phyloP scores from a whole-genome alignment of 1,140 invertebrate genomes.

The Oscheius sp. region DNA sequence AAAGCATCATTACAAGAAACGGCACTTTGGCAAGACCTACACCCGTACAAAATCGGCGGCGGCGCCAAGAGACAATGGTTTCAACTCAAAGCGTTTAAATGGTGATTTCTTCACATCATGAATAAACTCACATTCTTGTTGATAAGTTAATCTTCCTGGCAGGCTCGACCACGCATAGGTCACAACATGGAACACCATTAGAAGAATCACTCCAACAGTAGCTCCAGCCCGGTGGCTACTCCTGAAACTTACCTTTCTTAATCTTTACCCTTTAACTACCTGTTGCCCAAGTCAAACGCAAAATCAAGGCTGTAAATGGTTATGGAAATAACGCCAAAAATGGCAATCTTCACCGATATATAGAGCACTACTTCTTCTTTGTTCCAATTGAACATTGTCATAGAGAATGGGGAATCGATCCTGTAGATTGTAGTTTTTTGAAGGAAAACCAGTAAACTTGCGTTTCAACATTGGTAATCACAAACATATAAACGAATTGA shows the following conservation, averaged over 20 bases:
- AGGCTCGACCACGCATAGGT: slow-evolving; percentile 21
- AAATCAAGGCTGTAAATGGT: slow-evolving; percentile 11
- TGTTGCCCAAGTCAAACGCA: slow-evolving; percentile 21
- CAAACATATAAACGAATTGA: slow-evolving; percentile 34
- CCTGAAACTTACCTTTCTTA: slow-evolving; percentile 6
- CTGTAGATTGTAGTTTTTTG: too few relatives aligned
- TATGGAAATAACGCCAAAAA: slow-evolving; percentile 11
- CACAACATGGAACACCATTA: slow-evolving; percentile 20
- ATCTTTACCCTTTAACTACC: neutral
- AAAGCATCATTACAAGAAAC: too few relatives aligned
- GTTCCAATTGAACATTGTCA: slow-evolving; percentile 33
- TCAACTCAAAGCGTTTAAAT: too few relatives aligned
- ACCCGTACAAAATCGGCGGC: too few relatives aligned
- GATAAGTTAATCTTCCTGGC: slow-evolving; percentile 21
- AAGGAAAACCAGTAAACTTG: neutral
- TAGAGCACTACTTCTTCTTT: slow-evolving; percentile 9
- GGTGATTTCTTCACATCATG: too few relatives aligned
- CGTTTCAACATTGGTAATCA: slow-evolving; percentile 30
- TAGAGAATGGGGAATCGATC: slow-evolving; percentile 19
- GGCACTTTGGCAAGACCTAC: too few relatives aligned
- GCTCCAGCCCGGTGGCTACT: slow-evolving; percentile 17
- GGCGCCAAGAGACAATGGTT: too few relatives aligned
- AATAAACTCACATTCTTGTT: slow-evolving; percentile 13
- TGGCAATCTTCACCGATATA: slow-evolving; percentile 17
- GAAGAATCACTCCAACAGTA: slow-evolving; percentile 16